A percentile compares a stretch with the other conserved stretches of the same genome.
Evolutionary conservation across 2,888 invertebrate genomes (phyloP).

Genomic region (Drosophila subsilvestris): DNA sequence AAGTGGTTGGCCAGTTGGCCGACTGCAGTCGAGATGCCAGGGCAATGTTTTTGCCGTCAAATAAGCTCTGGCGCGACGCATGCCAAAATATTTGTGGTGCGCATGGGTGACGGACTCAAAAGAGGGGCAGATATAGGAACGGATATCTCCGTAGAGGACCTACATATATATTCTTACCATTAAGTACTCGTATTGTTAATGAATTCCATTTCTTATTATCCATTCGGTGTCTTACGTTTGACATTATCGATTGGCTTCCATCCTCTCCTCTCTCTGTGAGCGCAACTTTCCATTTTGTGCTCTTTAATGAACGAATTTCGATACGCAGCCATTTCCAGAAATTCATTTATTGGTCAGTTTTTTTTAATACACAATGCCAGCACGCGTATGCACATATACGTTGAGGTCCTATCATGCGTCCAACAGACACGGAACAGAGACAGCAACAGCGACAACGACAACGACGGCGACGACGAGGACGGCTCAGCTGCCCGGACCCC

Average conservation of each 20-base stretch:
- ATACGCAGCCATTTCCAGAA: constrained; percentile 35
- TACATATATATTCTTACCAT: no score
- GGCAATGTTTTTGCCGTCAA: constrained; percentile 14
- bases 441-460: constrained; percentile 8
- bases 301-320: constrained; percentile 63
- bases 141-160: no score
- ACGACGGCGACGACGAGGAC: constrained; percentile 10
- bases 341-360: constrained; percentile 38
- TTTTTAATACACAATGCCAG: constrained; percentile 60
- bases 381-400: constrained; percentile 14
- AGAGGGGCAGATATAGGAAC: neutral
- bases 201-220: constrained; percentile 13
- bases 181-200: neutral
- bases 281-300: constrained; percentile 39
- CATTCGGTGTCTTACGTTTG: constrained; percentile 15
- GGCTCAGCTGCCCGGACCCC: constrained; percentile 66
- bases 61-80: constrained; percentile 6
- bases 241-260: constrained; percentile 22
- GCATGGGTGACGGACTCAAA: neutral
- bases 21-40: constrained; percentile 8
- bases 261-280: constrained; percentile 4
- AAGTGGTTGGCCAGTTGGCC: constrained; percentile 8
- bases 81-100: constrained; percentile 4
- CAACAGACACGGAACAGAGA: constrained; percentile 24
- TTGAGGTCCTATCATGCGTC: constrained; percentile 55